Conservation (phyloP, 2,113 vertebrate genomes). For the Salvelinus fontinalis region DNA sequence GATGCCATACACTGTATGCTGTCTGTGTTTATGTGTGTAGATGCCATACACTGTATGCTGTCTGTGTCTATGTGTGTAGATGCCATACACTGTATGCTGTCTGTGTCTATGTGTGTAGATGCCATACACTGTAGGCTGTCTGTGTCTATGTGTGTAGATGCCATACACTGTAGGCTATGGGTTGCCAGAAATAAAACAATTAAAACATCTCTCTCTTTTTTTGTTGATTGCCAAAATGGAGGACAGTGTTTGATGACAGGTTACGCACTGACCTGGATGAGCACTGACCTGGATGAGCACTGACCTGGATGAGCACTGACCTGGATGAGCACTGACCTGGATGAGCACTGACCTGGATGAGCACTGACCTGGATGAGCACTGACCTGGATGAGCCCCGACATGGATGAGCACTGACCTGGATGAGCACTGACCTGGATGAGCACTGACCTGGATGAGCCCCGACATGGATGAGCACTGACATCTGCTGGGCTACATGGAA, state of each 20-base stretch:
- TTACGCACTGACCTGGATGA: not conserved
- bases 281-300: not conserved
- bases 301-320: constrained; percentile 40
- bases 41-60: no score
- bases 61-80: no score
- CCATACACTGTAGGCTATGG: not conserved
- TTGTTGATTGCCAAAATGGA: constrained; percentile 41
- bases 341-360: constrained; percentile 10
- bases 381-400: not conserved
- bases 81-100: no score
- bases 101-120: no score
- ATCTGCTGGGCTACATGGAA: constrained; percentile 46
- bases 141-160: no score
- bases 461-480: constrained; percentile 41
- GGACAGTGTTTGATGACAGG: not conserved
- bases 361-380: constrained; percentile 35
- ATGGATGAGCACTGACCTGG: not conserved
- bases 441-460: not conserved
- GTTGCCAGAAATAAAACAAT: not conserved
- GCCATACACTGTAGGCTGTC: no score
- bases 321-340: not conserved
- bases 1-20: no score
- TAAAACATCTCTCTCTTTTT: constrained; percentile 2
- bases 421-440: no score
- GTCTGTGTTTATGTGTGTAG: no score